These are phyloP conservation scores for Acromyrmex echinatior DNA, from an alignment of 1,140 invertebrate species.

Conservation along the genomic window DNA sequence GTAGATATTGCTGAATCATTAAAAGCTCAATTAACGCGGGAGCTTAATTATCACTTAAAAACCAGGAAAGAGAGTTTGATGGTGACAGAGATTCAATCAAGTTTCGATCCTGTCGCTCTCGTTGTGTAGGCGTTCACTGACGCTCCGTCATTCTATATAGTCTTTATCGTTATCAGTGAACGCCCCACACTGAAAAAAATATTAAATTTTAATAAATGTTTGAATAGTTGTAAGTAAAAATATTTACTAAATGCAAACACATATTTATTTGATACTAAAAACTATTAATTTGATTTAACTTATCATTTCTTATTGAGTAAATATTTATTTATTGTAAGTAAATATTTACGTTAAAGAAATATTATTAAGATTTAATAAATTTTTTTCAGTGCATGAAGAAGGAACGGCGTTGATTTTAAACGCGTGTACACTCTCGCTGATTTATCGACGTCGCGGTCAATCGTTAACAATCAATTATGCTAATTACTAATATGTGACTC, in stretches of 20 bases:
- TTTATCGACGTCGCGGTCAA: background rate
- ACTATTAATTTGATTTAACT: too few species aligned
- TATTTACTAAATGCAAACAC: too few species aligned
- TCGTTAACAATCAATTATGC: background rate
- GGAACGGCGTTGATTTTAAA: conserved; percentile 5
- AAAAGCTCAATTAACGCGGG: background rate
- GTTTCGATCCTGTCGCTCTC: background rate
- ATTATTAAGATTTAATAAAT: too few species aligned
- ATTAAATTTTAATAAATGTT: too few species aligned
- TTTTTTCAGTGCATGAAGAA: background rate
- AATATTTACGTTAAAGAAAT: too few species aligned
- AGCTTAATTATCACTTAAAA: background rate
- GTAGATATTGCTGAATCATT: background rate
- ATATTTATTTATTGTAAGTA: too few species aligned
- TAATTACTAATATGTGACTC: background rate
- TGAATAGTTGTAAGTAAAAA: too few species aligned
- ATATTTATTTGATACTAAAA: too few species aligned
- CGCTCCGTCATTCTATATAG: background rate
- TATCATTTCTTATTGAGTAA: too few species aligned
- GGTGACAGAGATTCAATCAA: conserved; percentile 16
- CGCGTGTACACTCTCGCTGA: background rate
- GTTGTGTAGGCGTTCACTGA: conserved; percentile 9
- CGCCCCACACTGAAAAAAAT: background rate
- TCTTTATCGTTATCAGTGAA: conserved; percentile 43
- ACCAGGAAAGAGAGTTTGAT: background rate